These are phyloP conservation scores for Scaptomyza reducta DNA, from an alignment of 2,888 invertebrate species.

Conservation along the genomic window DNA sequence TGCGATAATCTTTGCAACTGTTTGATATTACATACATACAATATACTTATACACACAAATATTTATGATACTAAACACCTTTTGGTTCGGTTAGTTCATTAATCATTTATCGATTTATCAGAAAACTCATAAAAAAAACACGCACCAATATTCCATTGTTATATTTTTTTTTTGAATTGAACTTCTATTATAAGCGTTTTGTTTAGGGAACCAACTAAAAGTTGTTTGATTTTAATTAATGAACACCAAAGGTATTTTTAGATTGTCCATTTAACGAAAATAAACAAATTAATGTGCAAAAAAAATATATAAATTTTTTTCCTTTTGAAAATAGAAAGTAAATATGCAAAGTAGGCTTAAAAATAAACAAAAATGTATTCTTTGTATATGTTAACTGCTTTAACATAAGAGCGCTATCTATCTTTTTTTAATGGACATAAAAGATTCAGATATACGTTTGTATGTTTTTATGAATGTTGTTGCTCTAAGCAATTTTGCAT, in stretches of 20 bases:
- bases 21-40: background rate
- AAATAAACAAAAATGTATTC: background rate
- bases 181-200: background rate
- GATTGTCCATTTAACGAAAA: background rate
- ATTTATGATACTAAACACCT: background rate
- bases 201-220: background rate
- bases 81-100: slow-evolving; percentile 1
- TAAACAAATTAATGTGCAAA: too few relatives aligned
- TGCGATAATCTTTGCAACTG: slow-evolving; percentile 5
- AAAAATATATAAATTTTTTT: too few relatives aligned
- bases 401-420: background rate
- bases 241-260: background rate
- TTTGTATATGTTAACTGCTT: background rate
- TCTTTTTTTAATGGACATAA: background rate
- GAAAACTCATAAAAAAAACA: background rate
- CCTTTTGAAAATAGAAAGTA: slow-evolving; percentile 19
- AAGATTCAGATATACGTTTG: background rate
- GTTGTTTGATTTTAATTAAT: background rate
- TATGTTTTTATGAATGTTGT: slow-evolving; percentile 5
- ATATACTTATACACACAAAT: background rate
- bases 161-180: slow-evolving; percentile 1
- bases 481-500: slow-evolving; percentile 59
- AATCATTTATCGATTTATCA: slow-evolving; percentile 9
- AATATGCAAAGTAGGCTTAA: background rate
- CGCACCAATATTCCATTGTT: background rate